Evolutionary conservation across 2,797 vertebrate genomes (phyloP).

Genomic region (Sarcoramphus papa): DNA sequence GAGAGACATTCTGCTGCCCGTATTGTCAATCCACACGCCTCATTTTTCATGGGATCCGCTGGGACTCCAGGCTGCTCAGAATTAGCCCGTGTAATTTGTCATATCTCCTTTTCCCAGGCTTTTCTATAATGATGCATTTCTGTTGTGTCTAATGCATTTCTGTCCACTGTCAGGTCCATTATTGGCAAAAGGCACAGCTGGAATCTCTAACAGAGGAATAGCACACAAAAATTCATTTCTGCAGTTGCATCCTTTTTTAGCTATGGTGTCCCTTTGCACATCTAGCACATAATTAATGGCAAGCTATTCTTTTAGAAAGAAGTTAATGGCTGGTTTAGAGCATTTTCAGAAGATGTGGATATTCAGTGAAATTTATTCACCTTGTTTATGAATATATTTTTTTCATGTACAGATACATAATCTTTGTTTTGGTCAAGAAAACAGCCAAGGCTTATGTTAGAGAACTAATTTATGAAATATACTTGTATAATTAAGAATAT

Average conservation of each 20-base stretch:
- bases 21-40: neutral
- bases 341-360: neutral
- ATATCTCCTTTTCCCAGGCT: slow-evolving; percentile 20
- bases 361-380: neutral
- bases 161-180: slow-evolving; percentile 8
- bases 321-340: neutral
- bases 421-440: neutral
- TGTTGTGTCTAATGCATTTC: neutral
- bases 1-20: neutral
- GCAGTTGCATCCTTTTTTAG: neutral
- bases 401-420: neutral
- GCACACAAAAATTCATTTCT: neutral
- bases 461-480: neutral
- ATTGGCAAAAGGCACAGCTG: slow-evolving; percentile 24
- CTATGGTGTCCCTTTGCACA: neutral
- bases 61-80: slow-evolving; percentile 24
- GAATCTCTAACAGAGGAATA: slow-evolving; percentile 19
- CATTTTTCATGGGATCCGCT: neutral
- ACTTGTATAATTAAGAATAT: neutral
- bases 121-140: slow-evolving; percentile 25
- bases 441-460: neutral
- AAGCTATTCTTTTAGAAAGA: neutral
- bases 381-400: neutral
- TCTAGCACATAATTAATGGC: neutral
- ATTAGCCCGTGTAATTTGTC: slow-evolving; percentile 26